Evolutionary conservation across 2,888 invertebrate species (phyloP), one percentile per base, ranked within the genome.

Genomic region (Drosophila parthenogenetica): DNA sequence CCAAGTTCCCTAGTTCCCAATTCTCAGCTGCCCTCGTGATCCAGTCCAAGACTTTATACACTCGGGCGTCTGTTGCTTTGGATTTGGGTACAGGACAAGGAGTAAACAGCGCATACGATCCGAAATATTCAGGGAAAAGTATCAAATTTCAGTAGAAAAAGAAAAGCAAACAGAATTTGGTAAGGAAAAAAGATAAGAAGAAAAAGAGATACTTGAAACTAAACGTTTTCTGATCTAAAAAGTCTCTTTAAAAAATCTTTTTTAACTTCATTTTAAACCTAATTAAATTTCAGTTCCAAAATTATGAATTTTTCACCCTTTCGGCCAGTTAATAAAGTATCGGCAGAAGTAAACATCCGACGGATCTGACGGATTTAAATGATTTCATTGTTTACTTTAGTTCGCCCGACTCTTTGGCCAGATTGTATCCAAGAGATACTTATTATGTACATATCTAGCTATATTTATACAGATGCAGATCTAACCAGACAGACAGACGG

Each of bases 361-460:
- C 50, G 72, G 8, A 43, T 29, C 50, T 22, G 39, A 59, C 73
- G 59, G 46, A 65, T 69, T 85, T 53, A 83, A 86, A 80, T 69
- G 88, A 80, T 75, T 82, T 71, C 86, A 73, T 88, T 83, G 83
- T 88, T 83, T 88, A 83, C 68, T 54, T 59, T 46, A 70, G 17
- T 46, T 37, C 50, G 39, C 19, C 57, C 29, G 53, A 29, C 57
- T 54, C 64, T 43, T 57, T 55, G 55, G 37, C 46, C 54, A 54
- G 57, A 42, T 48, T 37, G 37, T 57, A 46, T 57, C 45, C 57
- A 46, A 46, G 43, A 69, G 39, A 61, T 60, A 64, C 55, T 53
- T 63, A 61, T 63, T 63, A 57, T 60, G 46, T 49, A 50, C 45
- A 66, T 62, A 57, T 25, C 51, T 48, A 60, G 25, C 45, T 42